phyloP scores from a whole-genome alignment of 2,888 invertebrate genomes.

The Ornithoptera alexandrae region DNA sequence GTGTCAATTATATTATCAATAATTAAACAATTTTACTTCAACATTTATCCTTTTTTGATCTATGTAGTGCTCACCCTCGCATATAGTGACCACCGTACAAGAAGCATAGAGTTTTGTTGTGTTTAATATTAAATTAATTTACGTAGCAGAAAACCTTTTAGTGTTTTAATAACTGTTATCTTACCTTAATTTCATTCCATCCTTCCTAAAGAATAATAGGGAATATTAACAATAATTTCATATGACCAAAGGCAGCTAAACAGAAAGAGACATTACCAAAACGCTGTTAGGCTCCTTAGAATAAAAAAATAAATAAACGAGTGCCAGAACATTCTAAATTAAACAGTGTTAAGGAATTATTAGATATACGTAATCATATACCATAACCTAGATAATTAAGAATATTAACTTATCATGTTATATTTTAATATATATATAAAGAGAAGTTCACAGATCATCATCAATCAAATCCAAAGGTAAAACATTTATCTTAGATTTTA shows the following conservation, averaged over 20 bases:
- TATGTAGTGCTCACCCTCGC: no score
- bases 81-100: background rate
- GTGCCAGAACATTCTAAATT: slow-evolving; percentile 25
- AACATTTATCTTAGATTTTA: slow-evolving; percentile 21
- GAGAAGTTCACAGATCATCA: slow-evolving; percentile 20
- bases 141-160: no score
- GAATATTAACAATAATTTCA: slow-evolving; percentile 14
- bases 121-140: no score
- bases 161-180: no score
- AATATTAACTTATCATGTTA: background rate
- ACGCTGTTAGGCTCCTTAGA: slow-evolving; percentile 8
- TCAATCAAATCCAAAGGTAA: slow-evolving; percentile 4
- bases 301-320: slow-evolving; percentile 16
- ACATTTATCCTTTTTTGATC: background rate
- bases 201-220: slow-evolving; percentile 1
- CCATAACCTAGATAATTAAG: slow-evolving; percentile 16
- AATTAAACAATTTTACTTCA: background rate
- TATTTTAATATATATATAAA: slow-evolving; percentile 2
- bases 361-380: slow-evolving; percentile 13
- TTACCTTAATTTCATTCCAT: background rate
- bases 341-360: slow-evolving; percentile 7
- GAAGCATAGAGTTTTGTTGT: background rate
- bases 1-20: background rate
- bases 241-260: slow-evolving; percentile 15
- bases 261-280: slow-evolving; percentile 6